Evolutionary conservation across 2,113 vertebrate genomes (phyloP), one percentile per base, ranked within the genome.

Genomic region (Camelus dromedarius): DNA sequence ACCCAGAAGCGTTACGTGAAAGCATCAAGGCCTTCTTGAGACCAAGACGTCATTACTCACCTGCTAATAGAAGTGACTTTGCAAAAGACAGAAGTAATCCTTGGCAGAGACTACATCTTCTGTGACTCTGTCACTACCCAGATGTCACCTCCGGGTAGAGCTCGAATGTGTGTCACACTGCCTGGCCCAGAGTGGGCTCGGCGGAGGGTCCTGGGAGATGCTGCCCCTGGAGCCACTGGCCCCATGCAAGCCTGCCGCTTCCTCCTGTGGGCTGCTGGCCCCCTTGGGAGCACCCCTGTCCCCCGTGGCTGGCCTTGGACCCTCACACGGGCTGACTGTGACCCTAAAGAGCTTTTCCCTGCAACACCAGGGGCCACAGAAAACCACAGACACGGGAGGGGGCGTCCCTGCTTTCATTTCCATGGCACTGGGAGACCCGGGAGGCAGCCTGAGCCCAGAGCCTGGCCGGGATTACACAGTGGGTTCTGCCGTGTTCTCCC

Each of bases 391-490:
- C 76, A 2, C 0, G 0, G 50, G 86, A 60, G 16, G 26, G 46
- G 72, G 19, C 0, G 0, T 19, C 80, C 73, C 84, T 26, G 94
- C 54, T 67, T 92, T 94, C 70, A 52, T 67, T 92, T 93, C 95
- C n/a, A 0, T 22, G n/a, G 72, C 48, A 50, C 42, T 64, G 0
- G 6, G 66, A 90, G 32, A 73, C 77, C 72, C 64, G 50, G 56
- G 77, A 60, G 64, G 92, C 69, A 72, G 79, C 72, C 24, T 0
- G 15, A 42, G 84, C 66, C 76, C 89, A 94, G 91, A 79, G 89
- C 95, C 96, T 95, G 97, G 77, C 93, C 48, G 48, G 93, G 82
- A 95, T 97, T 92, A 93, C 82, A 97, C 96, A 96, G 96, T 60
- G 95, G 97, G 62, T 72, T 92, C 89, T 91, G 79, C 0, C 18